A percentile compares a stretch with the other conserved stretches of the same genome.
phyloP scores from a whole-genome alignment of 2,113 vertebrate genomes.

The Muntiacus muntjak region DNA sequence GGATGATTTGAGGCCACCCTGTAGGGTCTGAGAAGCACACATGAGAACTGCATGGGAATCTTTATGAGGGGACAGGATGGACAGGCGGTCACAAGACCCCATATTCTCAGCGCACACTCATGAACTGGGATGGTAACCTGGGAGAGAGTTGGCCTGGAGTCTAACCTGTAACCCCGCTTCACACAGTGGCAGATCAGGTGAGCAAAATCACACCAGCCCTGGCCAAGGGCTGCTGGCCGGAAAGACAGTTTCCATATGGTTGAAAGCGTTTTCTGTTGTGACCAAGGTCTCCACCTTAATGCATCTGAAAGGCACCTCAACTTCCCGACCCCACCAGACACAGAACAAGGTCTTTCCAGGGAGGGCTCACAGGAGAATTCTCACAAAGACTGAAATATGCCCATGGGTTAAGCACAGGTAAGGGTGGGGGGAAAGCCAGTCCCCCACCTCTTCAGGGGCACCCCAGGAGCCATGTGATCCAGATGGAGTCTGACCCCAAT shows the following conservation, averaged over 20 bases:
- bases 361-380: not conserved
- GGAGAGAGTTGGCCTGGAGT: not conserved
- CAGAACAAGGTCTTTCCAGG: not conserved
- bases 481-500: not conserved
- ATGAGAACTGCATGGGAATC: not conserved
- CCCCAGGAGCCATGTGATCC: not conserved
- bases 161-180: not conserved
- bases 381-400: not conserved
- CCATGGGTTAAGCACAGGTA: not conserved
- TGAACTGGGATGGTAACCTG: not conserved
- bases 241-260: not conserved
- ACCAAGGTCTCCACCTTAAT: not conserved
- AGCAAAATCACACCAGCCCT: not conserved
- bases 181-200: not conserved
- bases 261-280: not conserved
- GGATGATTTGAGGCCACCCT: not conserved
- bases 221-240: not conserved
- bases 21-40: not conserved
- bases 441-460: not conserved
- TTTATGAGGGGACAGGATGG: not conserved
- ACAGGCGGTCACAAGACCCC: not conserved
- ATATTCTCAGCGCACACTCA: not conserved
- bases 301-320: not conserved
- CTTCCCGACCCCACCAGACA: not conserved
- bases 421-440: not conserved